These are phyloP conservation scores for Acanthosepion esculentum DNA, from an alignment of 2,888 invertebrate genomes.

Conservation along the genomic window DNA sequence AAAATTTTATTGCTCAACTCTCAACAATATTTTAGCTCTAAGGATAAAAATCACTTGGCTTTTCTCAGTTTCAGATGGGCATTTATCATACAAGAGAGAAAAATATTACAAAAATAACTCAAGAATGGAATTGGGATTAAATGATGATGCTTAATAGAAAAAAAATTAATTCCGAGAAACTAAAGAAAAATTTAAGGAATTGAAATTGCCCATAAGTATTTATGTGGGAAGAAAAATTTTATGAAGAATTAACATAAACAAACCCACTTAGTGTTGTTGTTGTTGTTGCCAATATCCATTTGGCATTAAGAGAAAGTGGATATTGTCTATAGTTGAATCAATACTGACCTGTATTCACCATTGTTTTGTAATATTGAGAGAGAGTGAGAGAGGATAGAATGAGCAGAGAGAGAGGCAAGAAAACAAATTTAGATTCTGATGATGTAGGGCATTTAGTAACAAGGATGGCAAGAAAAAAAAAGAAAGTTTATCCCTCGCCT, in stretches of 20 bases:
- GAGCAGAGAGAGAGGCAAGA: too few relatives aligned
- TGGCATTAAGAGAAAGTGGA: background rate
- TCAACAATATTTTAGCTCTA: conserved; percentile 1
- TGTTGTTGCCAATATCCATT: background rate
- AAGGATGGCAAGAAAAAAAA: too few relatives aligned
- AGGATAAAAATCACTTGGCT: background rate
- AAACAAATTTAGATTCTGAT: too few relatives aligned
- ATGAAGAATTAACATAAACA: background rate
- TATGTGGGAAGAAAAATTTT: too few relatives aligned
- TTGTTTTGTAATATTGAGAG: background rate
- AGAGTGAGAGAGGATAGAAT: background rate
- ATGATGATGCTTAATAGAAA: background rate
- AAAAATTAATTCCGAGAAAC: background rate
- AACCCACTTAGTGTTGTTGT: background rate
- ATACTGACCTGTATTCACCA: background rate
- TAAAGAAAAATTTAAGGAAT: background rate
- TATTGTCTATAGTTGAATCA: background rate
- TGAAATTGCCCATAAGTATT: too few relatives aligned
- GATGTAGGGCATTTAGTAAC: too few relatives aligned
- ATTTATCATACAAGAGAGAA: background rate
- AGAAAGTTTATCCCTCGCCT: too few relatives aligned
- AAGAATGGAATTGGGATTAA: background rate
- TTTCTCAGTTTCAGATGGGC: background rate
- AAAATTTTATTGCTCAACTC: background rate
- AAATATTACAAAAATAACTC: background rate